Evolutionary conservation across 2,888 invertebrate genomes (phyloP).

Genomic region (Dicyrtoma fusca): DNA sequence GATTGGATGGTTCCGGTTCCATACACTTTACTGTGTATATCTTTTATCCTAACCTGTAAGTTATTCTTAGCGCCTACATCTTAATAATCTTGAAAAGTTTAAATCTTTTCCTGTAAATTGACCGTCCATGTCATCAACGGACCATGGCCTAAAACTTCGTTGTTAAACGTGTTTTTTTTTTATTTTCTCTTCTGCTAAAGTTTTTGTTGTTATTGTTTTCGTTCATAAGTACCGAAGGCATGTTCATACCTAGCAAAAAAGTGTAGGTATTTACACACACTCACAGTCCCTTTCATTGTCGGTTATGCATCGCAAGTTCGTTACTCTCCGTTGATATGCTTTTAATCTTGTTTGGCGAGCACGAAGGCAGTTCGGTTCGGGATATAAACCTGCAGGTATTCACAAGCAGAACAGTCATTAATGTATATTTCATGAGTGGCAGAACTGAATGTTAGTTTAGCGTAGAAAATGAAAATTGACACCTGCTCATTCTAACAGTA

Average conservation of each 20-base stretch:
- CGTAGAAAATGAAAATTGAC: neutral
- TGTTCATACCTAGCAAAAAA: neutral
- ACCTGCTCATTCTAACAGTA: neutral
- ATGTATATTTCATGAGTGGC: no score
- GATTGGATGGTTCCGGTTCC: no score
- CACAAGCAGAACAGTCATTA: no score
- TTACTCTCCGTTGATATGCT: no score
- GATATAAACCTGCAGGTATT: conserved; percentile 68
- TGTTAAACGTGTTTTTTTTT: neutral
- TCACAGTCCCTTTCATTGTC: no score
- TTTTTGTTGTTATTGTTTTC: neutral
- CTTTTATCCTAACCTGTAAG: no score
- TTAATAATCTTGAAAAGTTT: no score
- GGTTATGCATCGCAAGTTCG: no score
- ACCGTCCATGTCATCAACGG: neutral
- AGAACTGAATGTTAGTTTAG: neutral
- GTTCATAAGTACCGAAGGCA: neutral
- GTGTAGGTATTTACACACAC: neutral
- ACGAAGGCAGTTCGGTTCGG: conserved; percentile 75
- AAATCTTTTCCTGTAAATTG: no score
- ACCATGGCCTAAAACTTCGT: no score
- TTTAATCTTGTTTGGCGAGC: conserved; percentile 62
- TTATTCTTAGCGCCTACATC: no score
- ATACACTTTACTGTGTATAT: no score
- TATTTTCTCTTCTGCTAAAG: neutral